Percentiles rank a stretch among this genome's conserved stretches.
These are phyloP conservation scores for Dyspetes luteomarginatus DNA, from an alignment of 2,888 invertebrate genomes.

Conservation along the genomic window DNA sequence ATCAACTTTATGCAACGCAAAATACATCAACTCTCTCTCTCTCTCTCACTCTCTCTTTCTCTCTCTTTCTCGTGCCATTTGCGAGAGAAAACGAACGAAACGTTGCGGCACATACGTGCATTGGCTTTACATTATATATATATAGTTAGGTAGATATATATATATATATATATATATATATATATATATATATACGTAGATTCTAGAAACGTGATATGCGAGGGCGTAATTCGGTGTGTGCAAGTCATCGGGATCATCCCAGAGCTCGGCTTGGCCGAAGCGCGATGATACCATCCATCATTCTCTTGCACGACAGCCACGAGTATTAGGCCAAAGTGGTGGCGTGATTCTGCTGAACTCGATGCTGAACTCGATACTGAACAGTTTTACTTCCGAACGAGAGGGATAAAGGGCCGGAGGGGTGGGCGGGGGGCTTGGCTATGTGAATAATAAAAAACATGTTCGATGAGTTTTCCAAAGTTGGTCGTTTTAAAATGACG, in stretches of 20 bases:
- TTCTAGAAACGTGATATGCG: constrained; percentile 69
- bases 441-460: constrained; percentile 32
- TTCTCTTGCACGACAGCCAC: constrained; percentile 77
- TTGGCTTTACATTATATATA: constrained; percentile 21
- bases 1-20: constrained; percentile 52
- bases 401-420: background rate
- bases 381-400: constrained; percentile 49
- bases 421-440: background rate
- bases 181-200: background rate
- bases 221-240: constrained; percentile 80
- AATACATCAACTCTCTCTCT: constrained; percentile 28
- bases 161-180: constrained; percentile 3
- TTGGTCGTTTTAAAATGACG: constrained; percentile 45
- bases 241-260: constrained; percentile 82
- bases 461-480: constrained; percentile 38
- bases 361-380: constrained; percentile 71
- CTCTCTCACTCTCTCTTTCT: too few species aligned
- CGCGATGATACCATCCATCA: constrained; percentile 77
- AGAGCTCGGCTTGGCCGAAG: constrained; percentile 51
- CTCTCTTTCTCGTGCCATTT: too few species aligned
- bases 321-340: constrained; percentile 78
- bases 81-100: constrained; percentile 42
- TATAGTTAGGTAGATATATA: background rate
- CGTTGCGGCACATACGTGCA: constrained; percentile 34
- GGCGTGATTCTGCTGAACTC: constrained; percentile 79